Percentiles rank a stretch among this genome's conserved stretches.
Conservation (phyloP, 1,140 invertebrate species). For the Olivierus martensii region DNA sequence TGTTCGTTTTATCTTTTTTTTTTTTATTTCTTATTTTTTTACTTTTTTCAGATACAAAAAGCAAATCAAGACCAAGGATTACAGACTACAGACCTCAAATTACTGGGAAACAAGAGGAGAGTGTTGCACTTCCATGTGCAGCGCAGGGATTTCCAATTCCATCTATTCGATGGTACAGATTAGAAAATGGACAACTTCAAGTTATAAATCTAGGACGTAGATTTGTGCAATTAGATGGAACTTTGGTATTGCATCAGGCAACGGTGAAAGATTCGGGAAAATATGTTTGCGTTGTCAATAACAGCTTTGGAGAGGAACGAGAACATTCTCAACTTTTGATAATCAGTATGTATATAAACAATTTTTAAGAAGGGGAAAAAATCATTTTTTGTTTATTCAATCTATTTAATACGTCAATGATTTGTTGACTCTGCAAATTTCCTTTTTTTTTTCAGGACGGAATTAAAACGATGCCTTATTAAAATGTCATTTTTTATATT, state of each 20-base stretch:
- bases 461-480: too few species aligned
- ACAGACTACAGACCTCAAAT: conserved; percentile 18
- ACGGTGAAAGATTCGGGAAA: conserved; percentile 15
- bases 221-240: conserved; percentile 14
- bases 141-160: conserved; percentile 26
- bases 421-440: too few species aligned
- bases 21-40: neutral
- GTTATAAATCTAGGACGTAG: neutral
- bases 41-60: conserved; percentile 4
- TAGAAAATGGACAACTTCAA: conserved; percentile 9
- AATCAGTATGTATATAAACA: conserved; percentile 17
- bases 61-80: conserved; percentile 14
- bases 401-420: too few species aligned
- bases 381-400: too few species aligned
- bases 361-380: too few species aligned
- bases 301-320: conserved; percentile 17
- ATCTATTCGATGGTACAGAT: conserved; percentile 20
- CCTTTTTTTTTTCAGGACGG: too few species aligned
- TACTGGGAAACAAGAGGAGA: conserved; percentile 21
- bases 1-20: too few species aligned
- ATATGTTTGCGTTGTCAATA: conserved; percentile 18
- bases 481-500: too few species aligned
- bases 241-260: conserved; percentile 16
- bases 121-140: conserved; percentile 30
- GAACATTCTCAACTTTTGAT: conserved; percentile 15